A percentile compares a stretch with the other conserved stretches of the same genome.
Conservation (phyloP, 1,140 invertebrate genomes). For the Drosophila paulistorum region DNA sequence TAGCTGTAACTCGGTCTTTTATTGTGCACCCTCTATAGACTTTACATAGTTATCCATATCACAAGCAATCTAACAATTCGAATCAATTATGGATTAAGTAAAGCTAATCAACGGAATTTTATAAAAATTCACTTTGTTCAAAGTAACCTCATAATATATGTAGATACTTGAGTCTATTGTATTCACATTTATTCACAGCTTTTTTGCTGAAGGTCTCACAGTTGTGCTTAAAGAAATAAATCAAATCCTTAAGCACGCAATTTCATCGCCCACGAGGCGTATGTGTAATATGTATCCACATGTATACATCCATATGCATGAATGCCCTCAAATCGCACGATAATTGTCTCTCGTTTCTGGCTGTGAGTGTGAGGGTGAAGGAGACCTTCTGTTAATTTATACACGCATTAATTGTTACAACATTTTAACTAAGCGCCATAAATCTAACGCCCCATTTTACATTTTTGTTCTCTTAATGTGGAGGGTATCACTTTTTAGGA, state of each 20-base stretch:
- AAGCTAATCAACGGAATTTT: too few relatives aligned
- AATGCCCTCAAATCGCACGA: not conserved
- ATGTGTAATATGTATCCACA: slow-evolving; percentile 43
- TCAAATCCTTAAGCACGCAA: slow-evolving; percentile 64
- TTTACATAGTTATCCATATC: too few relatives aligned
- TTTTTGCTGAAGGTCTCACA: slow-evolving; percentile 11
- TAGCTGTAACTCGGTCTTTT: too few relatives aligned
- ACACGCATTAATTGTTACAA: slow-evolving; percentile 55
- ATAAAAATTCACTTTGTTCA: too few relatives aligned
- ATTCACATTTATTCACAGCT: slow-evolving; percentile 46
- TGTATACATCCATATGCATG: slow-evolving; percentile 5
- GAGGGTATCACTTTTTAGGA: not conserved
- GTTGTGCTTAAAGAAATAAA: slow-evolving; percentile 47
- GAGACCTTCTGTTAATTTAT: slow-evolving; percentile 44
- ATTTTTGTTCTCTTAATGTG: slow-evolving; percentile 20
- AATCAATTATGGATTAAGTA: too few relatives aligned
- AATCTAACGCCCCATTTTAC: slow-evolving; percentile 47
- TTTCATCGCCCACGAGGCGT: slow-evolving; percentile 58
- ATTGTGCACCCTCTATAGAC: too few relatives aligned
- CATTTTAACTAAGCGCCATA: slow-evolving; percentile 58
- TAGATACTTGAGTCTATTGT: slow-evolving; percentile 42
- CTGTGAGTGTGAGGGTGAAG: slow-evolving; percentile 1
- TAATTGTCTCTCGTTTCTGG: slow-evolving; percentile 21
- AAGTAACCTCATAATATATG: not conserved
- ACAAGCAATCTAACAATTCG: too few relatives aligned